A percentile compares a stretch with the other conserved stretches of the same genome.
phyloP scores from a whole-genome alignment of 1,140 invertebrate species.

The Luehdorfia chinensis region DNA sequence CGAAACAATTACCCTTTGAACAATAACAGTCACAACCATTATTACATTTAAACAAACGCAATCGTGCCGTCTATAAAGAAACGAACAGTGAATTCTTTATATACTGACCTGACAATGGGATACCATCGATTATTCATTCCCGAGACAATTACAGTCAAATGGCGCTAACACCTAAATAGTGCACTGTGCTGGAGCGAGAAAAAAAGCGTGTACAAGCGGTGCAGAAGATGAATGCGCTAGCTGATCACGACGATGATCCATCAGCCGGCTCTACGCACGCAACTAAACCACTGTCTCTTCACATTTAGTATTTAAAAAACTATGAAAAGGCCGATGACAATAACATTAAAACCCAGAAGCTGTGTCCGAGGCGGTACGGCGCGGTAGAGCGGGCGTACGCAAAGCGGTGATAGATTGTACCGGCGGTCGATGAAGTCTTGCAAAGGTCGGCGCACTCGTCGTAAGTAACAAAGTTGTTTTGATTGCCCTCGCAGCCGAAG shows the following conservation, averaged over 20 bases:
- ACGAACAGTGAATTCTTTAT: too few relatives aligned
- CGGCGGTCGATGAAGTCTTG: constrained; percentile 50
- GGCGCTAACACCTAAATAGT: too few relatives aligned
- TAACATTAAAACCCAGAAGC: neutral
- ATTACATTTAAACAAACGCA: too few relatives aligned
- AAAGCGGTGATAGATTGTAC: constrained; percentile 15
- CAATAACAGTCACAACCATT: too few relatives aligned
- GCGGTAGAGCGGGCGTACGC: too few relatives aligned
- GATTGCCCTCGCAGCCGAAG: constrained; percentile 91
- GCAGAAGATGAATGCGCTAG: constrained; percentile 11
- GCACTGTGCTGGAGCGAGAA: constrained; percentile 6
- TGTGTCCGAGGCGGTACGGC: too few relatives aligned
- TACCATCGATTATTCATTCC: too few relatives aligned
- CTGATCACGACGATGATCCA: constrained; percentile 8
- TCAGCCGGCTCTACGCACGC: neutral
- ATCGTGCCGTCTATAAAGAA: too few relatives aligned
- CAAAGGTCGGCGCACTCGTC: constrained; percentile 85
- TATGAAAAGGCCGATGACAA: neutral
- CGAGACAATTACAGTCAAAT: too few relatives aligned
- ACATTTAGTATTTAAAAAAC: neutral
- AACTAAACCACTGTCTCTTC: too few relatives aligned
- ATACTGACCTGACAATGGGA: too few relatives aligned
- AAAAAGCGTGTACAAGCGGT: constrained; percentile 24
- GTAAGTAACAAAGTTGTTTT: constrained; percentile 86
- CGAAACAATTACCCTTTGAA: too few relatives aligned